phyloP scores from a whole-genome alignment of 2,113 vertebrate species.

The Epinephelus moara region DNA sequence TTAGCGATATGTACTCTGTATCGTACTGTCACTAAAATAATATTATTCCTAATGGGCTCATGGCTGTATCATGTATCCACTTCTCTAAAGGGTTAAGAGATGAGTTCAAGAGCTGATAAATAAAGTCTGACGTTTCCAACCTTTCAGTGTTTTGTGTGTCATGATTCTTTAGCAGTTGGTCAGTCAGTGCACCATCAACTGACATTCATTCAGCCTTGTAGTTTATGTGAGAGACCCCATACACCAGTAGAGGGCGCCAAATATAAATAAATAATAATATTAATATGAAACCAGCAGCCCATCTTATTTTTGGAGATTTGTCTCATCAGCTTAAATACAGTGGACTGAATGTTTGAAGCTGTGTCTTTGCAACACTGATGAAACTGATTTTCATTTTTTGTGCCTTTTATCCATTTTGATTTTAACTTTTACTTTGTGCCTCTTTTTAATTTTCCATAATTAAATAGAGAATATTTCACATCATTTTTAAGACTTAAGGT shows the following conservation, averaged over 20 bases:
- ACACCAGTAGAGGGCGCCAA: conserved; percentile 70
- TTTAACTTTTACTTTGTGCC: neutral
- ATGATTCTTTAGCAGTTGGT: neutral
- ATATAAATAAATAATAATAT: conserved; percentile 25
- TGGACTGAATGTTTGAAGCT: neutral
- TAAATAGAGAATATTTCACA: neutral
- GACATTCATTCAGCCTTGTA: neutral
- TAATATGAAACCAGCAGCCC: neutral
- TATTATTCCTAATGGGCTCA: neutral
- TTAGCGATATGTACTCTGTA: neutral
- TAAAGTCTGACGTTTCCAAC: neutral
- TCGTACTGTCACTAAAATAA: neutral
- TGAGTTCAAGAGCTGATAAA: neutral
- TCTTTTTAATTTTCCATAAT: neutral
- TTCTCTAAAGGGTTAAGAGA: neutral
- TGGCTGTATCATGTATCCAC: neutral
- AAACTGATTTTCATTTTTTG: neutral
- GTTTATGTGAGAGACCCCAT: neutral
- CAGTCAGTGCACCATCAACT: neutral
- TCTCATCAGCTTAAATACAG: neutral
- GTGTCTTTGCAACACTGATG: neutral
- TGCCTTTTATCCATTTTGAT: neutral
- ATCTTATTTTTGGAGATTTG: neutral
- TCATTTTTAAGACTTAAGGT: neutral
- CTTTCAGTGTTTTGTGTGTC: neutral